Evolutionary conservation across 2,113 vertebrate genomes (phyloP).

Genomic region (Sinocyclocheilus anshuiensis): DNA sequence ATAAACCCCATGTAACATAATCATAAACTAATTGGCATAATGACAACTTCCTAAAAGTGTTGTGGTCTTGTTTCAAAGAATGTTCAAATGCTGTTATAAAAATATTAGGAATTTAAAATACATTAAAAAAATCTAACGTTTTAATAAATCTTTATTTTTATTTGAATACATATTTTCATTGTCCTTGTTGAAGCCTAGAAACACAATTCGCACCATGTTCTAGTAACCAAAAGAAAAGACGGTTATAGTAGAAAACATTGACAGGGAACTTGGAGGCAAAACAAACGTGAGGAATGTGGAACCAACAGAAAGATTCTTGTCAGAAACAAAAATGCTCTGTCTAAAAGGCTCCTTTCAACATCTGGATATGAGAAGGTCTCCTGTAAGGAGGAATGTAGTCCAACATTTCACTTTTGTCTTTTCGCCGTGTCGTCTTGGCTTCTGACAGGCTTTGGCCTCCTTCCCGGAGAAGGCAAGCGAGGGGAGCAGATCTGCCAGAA

Average conservation of each 20-base stretch:
- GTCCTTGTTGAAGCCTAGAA: neutral
- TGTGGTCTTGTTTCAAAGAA: neutral
- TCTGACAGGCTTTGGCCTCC: conserved; percentile 55
- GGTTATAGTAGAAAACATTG: neutral
- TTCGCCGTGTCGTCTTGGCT: conserved; percentile 52
- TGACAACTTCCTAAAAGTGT: neutral
- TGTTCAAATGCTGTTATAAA: neutral
- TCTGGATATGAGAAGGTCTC: conserved; percentile 52
- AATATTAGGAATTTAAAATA: neutral
- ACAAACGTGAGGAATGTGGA: neutral
- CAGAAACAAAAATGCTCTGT: conserved; percentile 16
- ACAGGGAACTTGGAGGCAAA: neutral
- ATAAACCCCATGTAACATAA: no score
- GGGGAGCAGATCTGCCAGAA: conserved; percentile 61
- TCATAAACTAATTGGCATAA: neutral
- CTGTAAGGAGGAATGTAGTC: conserved; percentile 47
- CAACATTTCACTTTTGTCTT: conserved; percentile 58
- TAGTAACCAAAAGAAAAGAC: neutral
- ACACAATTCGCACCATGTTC: neutral
- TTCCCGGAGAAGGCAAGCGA: conserved; percentile 39
- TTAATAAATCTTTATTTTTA: neutral
- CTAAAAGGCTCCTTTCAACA: conserved; percentile 47
- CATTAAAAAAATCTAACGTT: neutral
- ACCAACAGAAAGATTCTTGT: neutral
- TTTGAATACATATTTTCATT: neutral